Evolutionary conservation across 2,113 vertebrate species (phyloP).

Genomic region (Prolemur simus): DNA sequence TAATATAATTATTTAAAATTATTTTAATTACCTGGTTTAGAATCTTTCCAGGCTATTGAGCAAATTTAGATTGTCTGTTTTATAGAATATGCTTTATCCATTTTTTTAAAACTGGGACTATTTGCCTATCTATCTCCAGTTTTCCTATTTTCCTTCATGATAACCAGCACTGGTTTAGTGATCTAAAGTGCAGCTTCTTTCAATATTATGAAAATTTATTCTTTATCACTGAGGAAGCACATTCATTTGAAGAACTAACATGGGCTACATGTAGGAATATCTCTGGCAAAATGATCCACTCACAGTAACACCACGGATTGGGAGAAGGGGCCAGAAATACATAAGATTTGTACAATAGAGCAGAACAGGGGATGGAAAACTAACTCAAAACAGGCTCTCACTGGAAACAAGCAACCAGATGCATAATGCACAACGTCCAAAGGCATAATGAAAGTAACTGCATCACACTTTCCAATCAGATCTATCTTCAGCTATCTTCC

Average conservation of each 20-base stretch:
- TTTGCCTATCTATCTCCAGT: neutral
- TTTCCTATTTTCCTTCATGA: neutral
- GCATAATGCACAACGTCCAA: neutral
- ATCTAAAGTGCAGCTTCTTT: neutral
- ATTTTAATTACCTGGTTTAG: neutral
- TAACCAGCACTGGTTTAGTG: neutral
- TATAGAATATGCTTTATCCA: neutral
- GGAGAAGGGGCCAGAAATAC: neutral
- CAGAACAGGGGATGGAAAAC: neutral
- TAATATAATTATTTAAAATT: neutral
- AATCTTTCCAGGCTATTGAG: neutral
- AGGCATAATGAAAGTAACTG: neutral
- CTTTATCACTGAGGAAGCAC: neutral
- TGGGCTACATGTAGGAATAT: neutral
- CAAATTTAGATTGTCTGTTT: neutral
- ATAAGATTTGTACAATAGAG: neutral
- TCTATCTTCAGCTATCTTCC: neutral
- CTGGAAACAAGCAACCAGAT: neutral
- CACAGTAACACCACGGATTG: neutral
- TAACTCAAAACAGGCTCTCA: neutral
- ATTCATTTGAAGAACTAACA: neutral
- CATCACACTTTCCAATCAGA: neutral
- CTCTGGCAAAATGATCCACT: neutral
- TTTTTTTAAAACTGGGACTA: neutral
- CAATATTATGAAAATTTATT: neutral